Evolutionary conservation across 2,888 invertebrate genomes (phyloP), one percentile per base, ranked within the genome.

Genomic region (Hydropsyche betteni): DNA sequence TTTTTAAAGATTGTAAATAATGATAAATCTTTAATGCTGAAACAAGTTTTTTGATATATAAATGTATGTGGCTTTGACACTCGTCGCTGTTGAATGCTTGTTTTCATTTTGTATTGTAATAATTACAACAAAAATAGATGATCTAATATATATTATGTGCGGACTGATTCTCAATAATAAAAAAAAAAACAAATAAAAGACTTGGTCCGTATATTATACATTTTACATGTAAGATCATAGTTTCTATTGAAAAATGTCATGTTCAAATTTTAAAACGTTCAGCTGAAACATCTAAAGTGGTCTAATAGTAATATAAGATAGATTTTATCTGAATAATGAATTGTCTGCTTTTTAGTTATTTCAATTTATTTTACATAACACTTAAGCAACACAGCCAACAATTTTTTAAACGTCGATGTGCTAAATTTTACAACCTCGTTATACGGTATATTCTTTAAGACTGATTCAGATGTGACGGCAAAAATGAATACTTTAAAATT

Each of bases 41-140:
- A 44, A 64, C 64, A 64, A 64, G 64, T 64, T 64, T 64, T 64
- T 64, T 64, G 34, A 64, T 64, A 64, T 64, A n/a, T 34, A 36
- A 64, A 36, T 44, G 44, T 44, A 44, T 44, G 64, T 64, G 64
- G 64, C 64, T 64, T 64, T 36, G 34, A 64, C 64, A 64, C 64
- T 64, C 34, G 64, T 64, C 34, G 64, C 64, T 64, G 64, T 12
- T 64, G 64, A 64, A 64, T 36, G 64, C 64, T 64, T 64, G 64
- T 64, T 64, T 64, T 64, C n/a, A 4, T 64, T 64, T 34, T 64
- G 64, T 33, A 64, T 64, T 64, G 64, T 64, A 64, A 64, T 64
- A 64, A 24, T 64, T 12, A 36, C 16, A 58, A 58, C 8, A 58
- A 58, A 58, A 24, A 58, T 24, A 16, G 14, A 24, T 24, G 24